Evolutionary conservation across 2,113 vertebrate species (phyloP).

Genomic region (Bujurquina vittata): DNA sequence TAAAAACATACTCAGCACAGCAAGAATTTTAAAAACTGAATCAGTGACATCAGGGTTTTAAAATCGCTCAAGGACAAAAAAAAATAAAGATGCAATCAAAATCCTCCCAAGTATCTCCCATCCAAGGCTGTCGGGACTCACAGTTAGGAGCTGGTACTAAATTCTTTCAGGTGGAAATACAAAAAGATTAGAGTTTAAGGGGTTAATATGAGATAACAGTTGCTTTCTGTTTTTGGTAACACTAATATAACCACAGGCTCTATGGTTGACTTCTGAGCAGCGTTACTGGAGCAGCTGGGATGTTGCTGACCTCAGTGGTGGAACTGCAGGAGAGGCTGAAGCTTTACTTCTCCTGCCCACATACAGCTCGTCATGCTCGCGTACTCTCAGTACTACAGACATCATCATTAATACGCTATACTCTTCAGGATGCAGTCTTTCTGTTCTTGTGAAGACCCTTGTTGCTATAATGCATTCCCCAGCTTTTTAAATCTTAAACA

Average conservation of each 20-base stretch:
- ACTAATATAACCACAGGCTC: background rate
- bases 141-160: background rate
- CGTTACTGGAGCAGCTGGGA: background rate
- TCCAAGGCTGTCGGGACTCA: background rate
- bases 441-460: background rate
- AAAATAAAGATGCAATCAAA: background rate
- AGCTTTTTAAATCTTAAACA: background rate
- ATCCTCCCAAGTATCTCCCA: background rate
- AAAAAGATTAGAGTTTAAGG: background rate
- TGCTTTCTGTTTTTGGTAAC: background rate
- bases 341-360: background rate
- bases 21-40: background rate
- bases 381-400: background rate
- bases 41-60: background rate
- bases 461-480: background rate
- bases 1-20: background rate
- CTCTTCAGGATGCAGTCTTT: too few relatives aligned
- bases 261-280: background rate
- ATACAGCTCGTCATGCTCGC: background rate
- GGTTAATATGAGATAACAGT: background rate
- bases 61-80: background rate
- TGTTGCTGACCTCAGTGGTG: background rate
- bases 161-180: background rate
- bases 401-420: background rate
- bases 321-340: background rate